Conservation (phyloP, 2,797 vertebrate genomes). For the Philypnodon macrostomus region DNA sequence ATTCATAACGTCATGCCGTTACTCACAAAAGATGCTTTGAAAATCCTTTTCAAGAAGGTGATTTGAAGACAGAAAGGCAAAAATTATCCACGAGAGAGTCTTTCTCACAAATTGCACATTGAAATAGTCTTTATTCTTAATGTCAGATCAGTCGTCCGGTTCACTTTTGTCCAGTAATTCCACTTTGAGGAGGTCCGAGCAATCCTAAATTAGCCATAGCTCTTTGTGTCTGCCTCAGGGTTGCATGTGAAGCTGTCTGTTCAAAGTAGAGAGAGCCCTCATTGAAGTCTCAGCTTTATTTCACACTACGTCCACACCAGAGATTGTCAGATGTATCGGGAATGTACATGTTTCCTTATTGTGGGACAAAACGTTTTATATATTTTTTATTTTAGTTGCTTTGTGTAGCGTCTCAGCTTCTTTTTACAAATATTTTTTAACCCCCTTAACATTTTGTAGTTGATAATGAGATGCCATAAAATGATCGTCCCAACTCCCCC, state of each 20-base stretch:
- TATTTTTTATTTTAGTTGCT: not conserved
- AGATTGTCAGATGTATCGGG: constrained; percentile 72
- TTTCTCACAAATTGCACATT: constrained; percentile 28
- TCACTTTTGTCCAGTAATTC: constrained; percentile 26
- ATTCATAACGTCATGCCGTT: constrained; percentile 36
- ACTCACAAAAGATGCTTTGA: constrained; percentile 39
- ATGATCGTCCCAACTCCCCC: constrained; percentile 13
- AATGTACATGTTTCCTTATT: constrained; percentile 62
- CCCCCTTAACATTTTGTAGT: not conserved
- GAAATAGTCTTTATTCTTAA: constrained; percentile 31
- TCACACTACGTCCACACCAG: constrained; percentile 29
- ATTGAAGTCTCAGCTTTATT: constrained; percentile 25
- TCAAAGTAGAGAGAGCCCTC: constrained; percentile 43
- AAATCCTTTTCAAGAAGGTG: constrained; percentile 9
- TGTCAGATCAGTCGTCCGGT: constrained; percentile 27
- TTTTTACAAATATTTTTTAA: constrained; percentile 6
- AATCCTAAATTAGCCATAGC: constrained; percentile 71
- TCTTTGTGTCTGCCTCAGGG: constrained; percentile 73
- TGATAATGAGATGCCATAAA: constrained; percentile 37
- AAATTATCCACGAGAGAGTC: constrained; percentile 29
- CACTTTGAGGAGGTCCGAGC: constrained; percentile 43
- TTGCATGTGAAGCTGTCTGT: constrained; percentile 69
- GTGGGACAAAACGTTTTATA: constrained; percentile 9
- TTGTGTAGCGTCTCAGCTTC: constrained; percentile 28
- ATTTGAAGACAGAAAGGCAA: constrained; percentile 22